These are phyloP conservation scores for Heliocidaris tuberculata DNA, from an alignment of 35 echinoderm and acorn worm genomes.

Conservation along the genomic window DNA sequence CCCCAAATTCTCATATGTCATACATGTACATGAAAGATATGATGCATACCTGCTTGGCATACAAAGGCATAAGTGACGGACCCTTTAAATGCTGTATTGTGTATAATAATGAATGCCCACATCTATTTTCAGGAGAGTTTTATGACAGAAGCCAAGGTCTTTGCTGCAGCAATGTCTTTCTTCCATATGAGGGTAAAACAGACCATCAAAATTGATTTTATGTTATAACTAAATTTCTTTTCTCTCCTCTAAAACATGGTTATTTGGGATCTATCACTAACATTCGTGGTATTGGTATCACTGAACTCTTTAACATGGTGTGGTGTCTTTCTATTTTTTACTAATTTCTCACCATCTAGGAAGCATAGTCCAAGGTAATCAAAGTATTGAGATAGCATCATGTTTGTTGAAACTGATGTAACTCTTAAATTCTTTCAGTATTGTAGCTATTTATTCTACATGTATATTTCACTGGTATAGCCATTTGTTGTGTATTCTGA, in stretches of 20 bases:
- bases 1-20: no score
- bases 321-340: neutral
- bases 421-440: no score
- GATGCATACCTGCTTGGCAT: neutral
- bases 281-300: neutral
- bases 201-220: neutral
- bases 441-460: no score
- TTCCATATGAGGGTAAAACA: constrained; percentile 71
- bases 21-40: neutral
- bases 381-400: neutral
- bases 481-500: neutral
- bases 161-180: constrained; percentile 67
- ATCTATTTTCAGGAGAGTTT: constrained; percentile 68
- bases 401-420: neutral
- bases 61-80: neutral
- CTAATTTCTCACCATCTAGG: constrained; percentile 21
- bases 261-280: neutral
- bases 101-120: no score
- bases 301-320: neutral
- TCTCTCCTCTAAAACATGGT: neutral
- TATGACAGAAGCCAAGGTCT: constrained; percentile 78
- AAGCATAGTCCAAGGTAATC: constrained; percentile 43
- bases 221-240: neutral
- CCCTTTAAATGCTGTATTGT: no score
- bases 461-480: no score